A percentile compares a stretch with the other conserved stretches of the same genome.
Conservation (phyloP, 2,888 invertebrate species). For the Melieria crassipennis region DNA sequence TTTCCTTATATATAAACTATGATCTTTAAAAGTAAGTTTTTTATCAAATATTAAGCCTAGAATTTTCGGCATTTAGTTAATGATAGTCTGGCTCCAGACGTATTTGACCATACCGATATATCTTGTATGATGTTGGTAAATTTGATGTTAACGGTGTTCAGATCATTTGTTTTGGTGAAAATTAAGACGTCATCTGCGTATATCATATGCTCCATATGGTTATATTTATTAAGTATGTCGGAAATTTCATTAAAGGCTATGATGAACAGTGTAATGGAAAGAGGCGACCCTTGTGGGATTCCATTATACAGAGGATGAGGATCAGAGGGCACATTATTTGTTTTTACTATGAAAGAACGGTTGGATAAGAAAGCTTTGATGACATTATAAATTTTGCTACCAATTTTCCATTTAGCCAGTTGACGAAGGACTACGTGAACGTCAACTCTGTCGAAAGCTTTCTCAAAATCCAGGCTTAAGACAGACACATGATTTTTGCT, state of each 20-base stretch:
- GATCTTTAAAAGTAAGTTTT: background rate
- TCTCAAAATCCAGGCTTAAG: background rate
- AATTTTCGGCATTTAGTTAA: background rate
- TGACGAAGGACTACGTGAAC: constrained; percentile 2
- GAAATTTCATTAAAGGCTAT: constrained; percentile 9
- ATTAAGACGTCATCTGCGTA: constrained; percentile 14
- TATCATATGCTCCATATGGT: background rate
- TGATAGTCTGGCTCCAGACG: background rate
- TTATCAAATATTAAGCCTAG: background rate
- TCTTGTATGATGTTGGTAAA: background rate
- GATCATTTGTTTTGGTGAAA: background rate
- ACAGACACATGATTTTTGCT: constrained; percentile 22
- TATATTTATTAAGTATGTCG: background rate
- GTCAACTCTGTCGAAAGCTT: background rate
- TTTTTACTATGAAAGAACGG: background rate
- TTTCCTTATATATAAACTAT: background rate
- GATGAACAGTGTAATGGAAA: constrained; percentile 13
- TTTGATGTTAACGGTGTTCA: background rate
- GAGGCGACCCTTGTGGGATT: constrained; percentile 17
- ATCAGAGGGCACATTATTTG: constrained; percentile 3
- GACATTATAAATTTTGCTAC: constrained; percentile 3
- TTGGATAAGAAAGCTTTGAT: constrained; percentile 14
- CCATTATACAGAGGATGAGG: background rate
- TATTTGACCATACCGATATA: background rate
- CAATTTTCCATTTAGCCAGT: constrained; percentile 14